Evolutionary conservation across 1,140 invertebrate species (phyloP).

Genomic region (Brachionus paranguensis): DNA sequence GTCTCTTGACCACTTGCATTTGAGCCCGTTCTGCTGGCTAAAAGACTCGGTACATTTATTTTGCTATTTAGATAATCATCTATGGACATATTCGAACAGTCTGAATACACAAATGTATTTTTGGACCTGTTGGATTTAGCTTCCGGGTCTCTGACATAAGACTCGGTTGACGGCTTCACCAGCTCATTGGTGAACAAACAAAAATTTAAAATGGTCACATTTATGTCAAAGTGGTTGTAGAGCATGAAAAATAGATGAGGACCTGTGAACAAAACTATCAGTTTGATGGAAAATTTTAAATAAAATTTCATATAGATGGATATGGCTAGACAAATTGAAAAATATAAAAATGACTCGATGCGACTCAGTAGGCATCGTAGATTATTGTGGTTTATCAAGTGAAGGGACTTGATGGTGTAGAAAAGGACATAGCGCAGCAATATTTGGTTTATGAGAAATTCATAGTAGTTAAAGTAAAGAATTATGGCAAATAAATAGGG

Average conservation of each 20-base stretch:
- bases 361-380: not conserved
- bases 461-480: constrained; percentile 19
- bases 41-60: not conserved
- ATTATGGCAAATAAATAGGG: not conserved
- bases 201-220: not conserved
- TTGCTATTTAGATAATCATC: not conserved
- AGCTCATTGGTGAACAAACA: constrained; percentile 18
- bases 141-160: not conserved
- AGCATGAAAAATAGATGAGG: not conserved
- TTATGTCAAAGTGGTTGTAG: constrained; percentile 16
- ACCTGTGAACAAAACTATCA: not conserved
- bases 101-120: not conserved
- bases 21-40: not conserved
- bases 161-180: not conserved
- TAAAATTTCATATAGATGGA: not conserved
- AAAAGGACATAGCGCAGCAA: not conserved
- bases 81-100: not conserved
- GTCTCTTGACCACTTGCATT: not conserved
- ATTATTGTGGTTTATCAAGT: not conserved
- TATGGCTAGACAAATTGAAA: not conserved
- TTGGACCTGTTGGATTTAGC: not conserved
- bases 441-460: not conserved
- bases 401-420: not conserved
- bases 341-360: not conserved
- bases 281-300: not conserved